phyloP scores from a whole-genome alignment of 2,113 vertebrate species.

The Rhodinocichla rosea region DNA sequence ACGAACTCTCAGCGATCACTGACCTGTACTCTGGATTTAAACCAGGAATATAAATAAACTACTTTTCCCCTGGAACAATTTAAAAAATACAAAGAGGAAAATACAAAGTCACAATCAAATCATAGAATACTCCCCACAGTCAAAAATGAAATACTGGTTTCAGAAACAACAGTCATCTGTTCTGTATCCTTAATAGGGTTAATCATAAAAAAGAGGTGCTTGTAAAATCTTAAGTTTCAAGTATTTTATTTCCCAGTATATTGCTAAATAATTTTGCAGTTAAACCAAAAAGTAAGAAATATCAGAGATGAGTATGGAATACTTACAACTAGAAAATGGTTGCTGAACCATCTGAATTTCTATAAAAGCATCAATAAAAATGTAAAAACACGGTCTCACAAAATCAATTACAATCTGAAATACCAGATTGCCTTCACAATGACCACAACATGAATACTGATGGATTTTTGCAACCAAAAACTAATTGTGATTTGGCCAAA shows the following conservation, averaged over 20 bases:
- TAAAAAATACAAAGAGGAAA: conserved; percentile 15
- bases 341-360: background rate
- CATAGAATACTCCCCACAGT: background rate
- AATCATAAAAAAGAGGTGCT: conserved; percentile 12
- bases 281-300: conserved; percentile 33
- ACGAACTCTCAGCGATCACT: background rate
- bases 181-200: background rate
- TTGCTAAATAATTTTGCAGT: conserved; percentile 31
- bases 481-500: conserved; percentile 23
- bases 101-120: conserved; percentile 20
- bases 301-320: conserved; percentile 7
- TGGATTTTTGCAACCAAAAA: background rate
- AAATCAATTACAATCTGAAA: background rate
- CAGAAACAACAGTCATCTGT: background rate
- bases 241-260: conserved; percentile 56
- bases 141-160: background rate
- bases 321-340: conserved; percentile 35
- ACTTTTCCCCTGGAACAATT: background rate
- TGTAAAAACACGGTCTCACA: background rate
- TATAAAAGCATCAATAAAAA: conserved; percentile 45
- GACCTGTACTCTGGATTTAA: background rate
- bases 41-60: background rate
- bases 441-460: background rate
- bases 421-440: background rate
- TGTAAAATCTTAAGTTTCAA: conserved; percentile 26